Percentiles rank a stretch among this genome's conserved stretches.
These are phyloP conservation scores for Pyrrhia umbra DNA, from an alignment of 2,888 invertebrate genomes.

Conservation along the genomic window DNA sequence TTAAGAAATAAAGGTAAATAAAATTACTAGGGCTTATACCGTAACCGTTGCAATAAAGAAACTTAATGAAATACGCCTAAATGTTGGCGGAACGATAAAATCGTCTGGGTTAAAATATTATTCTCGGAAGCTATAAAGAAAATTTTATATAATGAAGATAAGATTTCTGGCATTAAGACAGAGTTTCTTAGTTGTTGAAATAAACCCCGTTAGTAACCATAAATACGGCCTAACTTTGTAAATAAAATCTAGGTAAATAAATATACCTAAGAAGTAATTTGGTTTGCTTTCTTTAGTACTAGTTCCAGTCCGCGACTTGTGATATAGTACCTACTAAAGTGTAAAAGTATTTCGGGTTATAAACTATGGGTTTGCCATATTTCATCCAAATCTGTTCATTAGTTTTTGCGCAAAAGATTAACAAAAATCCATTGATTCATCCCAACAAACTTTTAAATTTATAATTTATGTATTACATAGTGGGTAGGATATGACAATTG, in stretches of 20 bases:
- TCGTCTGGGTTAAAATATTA: conserved; percentile 83
- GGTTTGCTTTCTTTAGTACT: too few relatives aligned
- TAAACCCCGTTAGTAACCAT: conserved; percentile 41
- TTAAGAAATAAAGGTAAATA: conserved; percentile 16
- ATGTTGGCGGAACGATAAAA: conserved; percentile 78
- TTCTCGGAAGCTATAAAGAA: conserved; percentile 85
- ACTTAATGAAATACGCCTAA: conserved; percentile 78
- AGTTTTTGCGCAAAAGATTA: too few relatives aligned
- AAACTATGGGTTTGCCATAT: too few relatives aligned
- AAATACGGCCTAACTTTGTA: conserved; percentile 35
- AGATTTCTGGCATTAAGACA: conserved; percentile 75
- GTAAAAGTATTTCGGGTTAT: too few relatives aligned
- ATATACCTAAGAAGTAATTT: background rate
- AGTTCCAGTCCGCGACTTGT: too few relatives aligned
- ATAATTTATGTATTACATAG: too few relatives aligned
- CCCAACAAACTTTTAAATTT: too few relatives aligned
- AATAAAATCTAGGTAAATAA: conserved; percentile 17
- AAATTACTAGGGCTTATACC: conserved; percentile 48
- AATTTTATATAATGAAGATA: conserved; percentile 81
- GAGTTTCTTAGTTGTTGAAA: conserved; percentile 72
- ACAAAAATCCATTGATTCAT: too few relatives aligned
- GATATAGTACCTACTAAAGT: too few relatives aligned
- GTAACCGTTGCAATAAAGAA: conserved; percentile 61
- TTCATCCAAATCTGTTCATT: too few relatives aligned
- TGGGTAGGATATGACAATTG: too few relatives aligned